phyloP scores from a whole-genome alignment of 1,140 invertebrate genomes.

The Drosophila seguyi region DNA sequence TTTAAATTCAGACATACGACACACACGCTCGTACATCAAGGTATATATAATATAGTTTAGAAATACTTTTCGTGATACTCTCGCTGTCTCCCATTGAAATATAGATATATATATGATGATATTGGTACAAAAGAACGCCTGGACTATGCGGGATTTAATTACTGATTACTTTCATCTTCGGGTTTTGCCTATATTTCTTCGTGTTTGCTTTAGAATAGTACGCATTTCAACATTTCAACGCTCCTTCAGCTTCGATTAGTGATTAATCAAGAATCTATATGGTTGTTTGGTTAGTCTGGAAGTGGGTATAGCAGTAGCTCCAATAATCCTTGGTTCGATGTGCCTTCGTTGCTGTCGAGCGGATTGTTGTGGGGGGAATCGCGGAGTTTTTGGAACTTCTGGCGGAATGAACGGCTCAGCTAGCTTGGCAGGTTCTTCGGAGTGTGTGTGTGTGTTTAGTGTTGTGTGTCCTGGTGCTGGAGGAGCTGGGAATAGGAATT shows the following conservation, averaged over 20 bases:
- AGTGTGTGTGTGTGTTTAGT: constrained; percentile 32
- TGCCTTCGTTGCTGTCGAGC: constrained; percentile 7
- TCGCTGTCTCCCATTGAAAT: constrained; percentile 31
- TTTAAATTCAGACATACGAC: constrained; percentile 67
- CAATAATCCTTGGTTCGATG: constrained; percentile 29
- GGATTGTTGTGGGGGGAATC: constrained; percentile 47
- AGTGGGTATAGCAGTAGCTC: constrained; percentile 29
- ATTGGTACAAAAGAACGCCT: constrained; percentile 47
- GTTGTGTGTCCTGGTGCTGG: constrained; percentile 19
- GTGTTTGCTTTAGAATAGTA: constrained; percentile 64
- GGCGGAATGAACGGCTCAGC: constrained; percentile 75
- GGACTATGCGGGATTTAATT: constrained; percentile 23
- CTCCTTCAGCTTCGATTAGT: constrained; percentile 28
- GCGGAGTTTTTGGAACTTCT: constrained; percentile 50
- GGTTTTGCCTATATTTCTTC: constrained; percentile 7
- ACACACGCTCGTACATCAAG: constrained; percentile 43
- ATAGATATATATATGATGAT: constrained; percentile 14
- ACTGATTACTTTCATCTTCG: constrained; percentile 18
- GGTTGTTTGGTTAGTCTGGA: constrained; percentile 35
- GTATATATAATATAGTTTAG: constrained; percentile 52
- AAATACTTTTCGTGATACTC: constrained; percentile 74
- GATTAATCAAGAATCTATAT: constrained; percentile 25
- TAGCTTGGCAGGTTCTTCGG: constrained; percentile 65
- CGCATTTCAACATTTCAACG: constrained; percentile 52
- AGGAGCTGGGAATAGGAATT: constrained; percentile 10